Evolutionary conservation across 2,888 invertebrate species (phyloP), one percentile per base, ranked within the genome.

Genomic region (Resseliella maxima): DNA sequence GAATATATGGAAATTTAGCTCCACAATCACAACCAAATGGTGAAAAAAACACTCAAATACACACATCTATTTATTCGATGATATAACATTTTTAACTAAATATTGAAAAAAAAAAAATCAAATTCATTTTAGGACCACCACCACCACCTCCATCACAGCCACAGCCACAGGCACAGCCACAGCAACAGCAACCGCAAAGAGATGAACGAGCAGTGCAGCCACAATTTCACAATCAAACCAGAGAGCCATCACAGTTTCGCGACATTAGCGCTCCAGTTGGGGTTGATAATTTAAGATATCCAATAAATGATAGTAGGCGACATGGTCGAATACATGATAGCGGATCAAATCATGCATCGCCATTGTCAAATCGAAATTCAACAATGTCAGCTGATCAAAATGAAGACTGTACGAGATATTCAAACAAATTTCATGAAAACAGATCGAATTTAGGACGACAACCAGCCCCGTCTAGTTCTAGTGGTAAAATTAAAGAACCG

Each of bases 1-100:
- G n/a, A n/a, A n/a, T n/a, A n/a, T n/a, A n/a, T n/a, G n/a, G n/a
- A n/a, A n/a, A n/a, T 89, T 92, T 95, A 89, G 95, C 95, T 87
- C 27, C 88, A 88, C 54, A 24, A 35, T 27, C 54, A 54, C 27
- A 24, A 15, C 85, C 41, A 85, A 24, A 6, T 36, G n/a, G n/a
- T n/a, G n/a, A n/a, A n/a, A n/a, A n/a, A n/a, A n/a, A n/a, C n/a
- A n/a, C n/a, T n/a, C n/a, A n/a, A n/a, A n/a, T n/a, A n/a, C n/a
- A n/a, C n/a, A n/a, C n/a, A n/a, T n/a, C n/a, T n/a, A n/a, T n/a
- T n/a, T n/a, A n/a, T n/a, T n/a, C n/a, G n/a, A n/a, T n/a, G n/a
- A n/a, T n/a, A n/a, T n/a, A n/a, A n/a, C n/a, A n/a, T n/a, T n/a
- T n/a, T n/a, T n/a, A n/a, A n/a, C n/a, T n/a, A n/a, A n/a, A n/a